These are phyloP conservation scores for Cebus imitator DNA, from an alignment of 2,113 vertebrate genomes.

Conservation along the genomic window DNA sequence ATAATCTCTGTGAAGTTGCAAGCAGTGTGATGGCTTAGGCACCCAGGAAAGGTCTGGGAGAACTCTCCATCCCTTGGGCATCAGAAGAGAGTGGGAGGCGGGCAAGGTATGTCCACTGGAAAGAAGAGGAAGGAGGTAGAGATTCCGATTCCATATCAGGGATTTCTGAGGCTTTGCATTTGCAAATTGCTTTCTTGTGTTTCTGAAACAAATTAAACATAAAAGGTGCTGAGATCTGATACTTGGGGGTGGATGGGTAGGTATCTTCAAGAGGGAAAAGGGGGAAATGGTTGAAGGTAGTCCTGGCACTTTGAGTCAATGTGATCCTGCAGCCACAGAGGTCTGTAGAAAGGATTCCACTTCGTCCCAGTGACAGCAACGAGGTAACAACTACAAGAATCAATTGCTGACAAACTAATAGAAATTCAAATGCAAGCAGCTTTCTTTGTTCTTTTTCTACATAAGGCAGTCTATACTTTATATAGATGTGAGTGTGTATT, in stretches of 20 bases:
- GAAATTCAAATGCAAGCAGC: slow-evolving; percentile 81
- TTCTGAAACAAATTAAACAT: slow-evolving; percentile 85
- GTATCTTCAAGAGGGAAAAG: slow-evolving; percentile 40
- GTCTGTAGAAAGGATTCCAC: slow-evolving; percentile 18
- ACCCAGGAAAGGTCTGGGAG: neutral
- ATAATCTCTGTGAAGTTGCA: slow-evolving; percentile 59
- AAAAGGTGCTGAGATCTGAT: slow-evolving; percentile 78
- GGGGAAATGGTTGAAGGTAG: neutral
- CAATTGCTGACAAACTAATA: slow-evolving; percentile 76
- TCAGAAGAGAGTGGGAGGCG: slow-evolving; percentile 38
- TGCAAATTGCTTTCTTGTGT: slow-evolving; percentile 80
- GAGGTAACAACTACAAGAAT: slow-evolving; percentile 71
- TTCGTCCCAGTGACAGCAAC: slow-evolving; percentile 49
- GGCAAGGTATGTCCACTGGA: neutral
- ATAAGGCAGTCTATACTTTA: slow-evolving; percentile 62
- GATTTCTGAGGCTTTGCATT: slow-evolving; percentile 79
- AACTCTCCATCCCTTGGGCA: slow-evolving; percentile 4
- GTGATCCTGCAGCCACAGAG: neutral
- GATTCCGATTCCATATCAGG: slow-evolving; percentile 57
- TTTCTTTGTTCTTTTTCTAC: slow-evolving; percentile 82
- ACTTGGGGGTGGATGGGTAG: slow-evolving; percentile 61
- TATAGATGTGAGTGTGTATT: slow-evolving; percentile 72
- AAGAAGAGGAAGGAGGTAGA: slow-evolving; percentile 57
- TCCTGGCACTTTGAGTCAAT: slow-evolving; percentile 35
- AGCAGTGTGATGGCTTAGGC: neutral